Evolutionary conservation across 2,797 vertebrate species (phyloP).

Genomic region (Oophaga sylvatica): DNA sequence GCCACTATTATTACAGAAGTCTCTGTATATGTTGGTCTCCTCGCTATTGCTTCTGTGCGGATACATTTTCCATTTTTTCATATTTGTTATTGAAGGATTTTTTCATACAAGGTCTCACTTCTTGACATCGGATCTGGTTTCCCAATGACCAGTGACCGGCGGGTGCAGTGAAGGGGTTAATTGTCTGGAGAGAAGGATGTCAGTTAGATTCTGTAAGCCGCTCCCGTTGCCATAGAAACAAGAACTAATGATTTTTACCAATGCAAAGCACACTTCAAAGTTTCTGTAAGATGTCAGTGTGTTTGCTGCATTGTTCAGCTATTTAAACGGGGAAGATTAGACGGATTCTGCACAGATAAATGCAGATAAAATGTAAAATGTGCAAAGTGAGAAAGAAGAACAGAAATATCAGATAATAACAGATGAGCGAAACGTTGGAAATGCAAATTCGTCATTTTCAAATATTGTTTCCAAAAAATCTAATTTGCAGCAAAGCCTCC

Average conservation of each 20-base stretch:
- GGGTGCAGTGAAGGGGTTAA: conserved; percentile 17
- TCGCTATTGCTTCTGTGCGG: too few species aligned
- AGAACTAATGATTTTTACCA: conserved; percentile 52
- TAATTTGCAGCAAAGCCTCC: too few species aligned
- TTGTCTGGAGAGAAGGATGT: conserved; percentile 27
- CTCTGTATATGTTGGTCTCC: too few species aligned
- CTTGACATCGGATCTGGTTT: background rate
- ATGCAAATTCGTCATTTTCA: too few species aligned
- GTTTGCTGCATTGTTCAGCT: conserved; percentile 37
- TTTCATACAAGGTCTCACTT: background rate
- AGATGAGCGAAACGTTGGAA: too few species aligned
- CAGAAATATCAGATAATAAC: background rate
- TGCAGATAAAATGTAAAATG: background rate
- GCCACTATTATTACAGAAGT: background rate
- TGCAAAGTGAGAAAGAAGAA: background rate
- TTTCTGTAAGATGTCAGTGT: conserved; percentile 35
- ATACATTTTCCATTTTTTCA: too few species aligned
- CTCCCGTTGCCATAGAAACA: conserved; percentile 43
- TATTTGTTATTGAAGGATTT: background rate
- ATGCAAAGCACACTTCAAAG: conserved; percentile 55
- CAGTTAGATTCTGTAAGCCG: conserved; percentile 20
- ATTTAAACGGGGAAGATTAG: conserved; percentile 17
- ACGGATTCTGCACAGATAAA: background rate
- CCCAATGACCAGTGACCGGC: background rate
- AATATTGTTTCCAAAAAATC: too few species aligned